Conservation (phyloP, 2,113 vertebrate species). For the Chaetops frenatus region DNA sequence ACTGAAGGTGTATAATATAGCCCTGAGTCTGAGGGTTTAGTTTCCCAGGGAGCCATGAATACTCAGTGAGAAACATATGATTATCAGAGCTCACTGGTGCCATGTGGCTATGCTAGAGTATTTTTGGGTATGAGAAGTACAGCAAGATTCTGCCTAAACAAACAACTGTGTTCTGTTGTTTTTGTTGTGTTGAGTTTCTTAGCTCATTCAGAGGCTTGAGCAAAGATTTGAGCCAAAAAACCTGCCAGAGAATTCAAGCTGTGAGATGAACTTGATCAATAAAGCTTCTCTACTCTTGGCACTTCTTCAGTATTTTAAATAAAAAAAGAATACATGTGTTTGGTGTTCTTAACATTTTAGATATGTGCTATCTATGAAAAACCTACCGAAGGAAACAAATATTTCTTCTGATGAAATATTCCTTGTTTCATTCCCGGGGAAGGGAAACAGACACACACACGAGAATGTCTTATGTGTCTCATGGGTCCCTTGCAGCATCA, state of each 20-base stretch:
- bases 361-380: neutral
- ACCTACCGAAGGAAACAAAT: slow-evolving; percentile 44
- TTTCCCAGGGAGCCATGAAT: neutral
- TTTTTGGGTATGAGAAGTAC: neutral
- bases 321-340: neutral
- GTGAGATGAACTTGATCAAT: neutral
- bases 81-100: neutral
- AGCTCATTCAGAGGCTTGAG: neutral
- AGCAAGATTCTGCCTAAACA: neutral
- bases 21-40: neutral
- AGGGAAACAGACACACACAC: slow-evolving; percentile 30
- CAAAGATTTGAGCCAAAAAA: neutral
- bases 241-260: neutral
- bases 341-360: neutral
- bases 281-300: neutral
- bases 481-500: neutral
- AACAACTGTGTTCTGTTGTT: neutral
- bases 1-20: neutral
- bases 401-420: slow-evolving; percentile 61
- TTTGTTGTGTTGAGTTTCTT: too few relatives aligned
- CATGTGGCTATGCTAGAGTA: neutral
- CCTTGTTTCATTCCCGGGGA: neutral
- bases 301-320: neutral
- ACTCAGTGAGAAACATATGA: neutral
- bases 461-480: neutral